Evolutionary conservation across 2,113 vertebrate species (phyloP).

Genomic region (Peromyscus polionotus): DNA sequence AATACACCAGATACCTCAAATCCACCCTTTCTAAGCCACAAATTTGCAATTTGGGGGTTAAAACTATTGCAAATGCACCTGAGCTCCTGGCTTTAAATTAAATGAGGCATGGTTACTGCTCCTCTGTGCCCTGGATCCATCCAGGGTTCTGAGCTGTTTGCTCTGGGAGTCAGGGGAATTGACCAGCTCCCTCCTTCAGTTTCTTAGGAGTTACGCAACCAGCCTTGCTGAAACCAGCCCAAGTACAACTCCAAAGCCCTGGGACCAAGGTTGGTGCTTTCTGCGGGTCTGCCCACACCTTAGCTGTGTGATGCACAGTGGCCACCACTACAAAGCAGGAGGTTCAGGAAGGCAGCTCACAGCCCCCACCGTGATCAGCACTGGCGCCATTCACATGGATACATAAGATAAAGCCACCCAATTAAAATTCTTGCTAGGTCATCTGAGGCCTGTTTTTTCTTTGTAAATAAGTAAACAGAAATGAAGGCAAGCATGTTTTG

Average conservation of each 20-base stretch:
- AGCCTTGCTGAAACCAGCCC: background rate
- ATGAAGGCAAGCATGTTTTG: slow-evolving; percentile 24
- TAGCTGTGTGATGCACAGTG: accelerated
- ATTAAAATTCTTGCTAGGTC: slow-evolving; percentile 16
- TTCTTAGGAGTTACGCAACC: slow-evolving; percentile 36
- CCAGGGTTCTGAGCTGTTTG: background rate
- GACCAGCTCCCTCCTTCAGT: background rate
- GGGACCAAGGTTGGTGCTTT: background rate
- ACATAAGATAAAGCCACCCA: background rate
- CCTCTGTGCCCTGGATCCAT: background rate
- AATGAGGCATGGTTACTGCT: background rate
- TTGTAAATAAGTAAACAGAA: slow-evolving; percentile 57
- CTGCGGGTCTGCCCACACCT: background rate
- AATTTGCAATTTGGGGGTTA: background rate
- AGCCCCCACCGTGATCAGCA: background rate
- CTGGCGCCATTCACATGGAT: background rate
- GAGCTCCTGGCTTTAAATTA: background rate
- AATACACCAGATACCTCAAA: background rate
- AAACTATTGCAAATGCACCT: slow-evolving; percentile 19
- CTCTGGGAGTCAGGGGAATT: background rate
- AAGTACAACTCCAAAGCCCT: background rate
- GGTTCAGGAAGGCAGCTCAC: background rate
- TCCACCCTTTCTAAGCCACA: slow-evolving; percentile 12
- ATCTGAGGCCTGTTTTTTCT: background rate
- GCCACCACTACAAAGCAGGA: background rate